Evolutionary conservation across 1,140 invertebrate species (phyloP), one percentile per base, ranked within the genome.

Genomic region (Zophobas atratus): DNA sequence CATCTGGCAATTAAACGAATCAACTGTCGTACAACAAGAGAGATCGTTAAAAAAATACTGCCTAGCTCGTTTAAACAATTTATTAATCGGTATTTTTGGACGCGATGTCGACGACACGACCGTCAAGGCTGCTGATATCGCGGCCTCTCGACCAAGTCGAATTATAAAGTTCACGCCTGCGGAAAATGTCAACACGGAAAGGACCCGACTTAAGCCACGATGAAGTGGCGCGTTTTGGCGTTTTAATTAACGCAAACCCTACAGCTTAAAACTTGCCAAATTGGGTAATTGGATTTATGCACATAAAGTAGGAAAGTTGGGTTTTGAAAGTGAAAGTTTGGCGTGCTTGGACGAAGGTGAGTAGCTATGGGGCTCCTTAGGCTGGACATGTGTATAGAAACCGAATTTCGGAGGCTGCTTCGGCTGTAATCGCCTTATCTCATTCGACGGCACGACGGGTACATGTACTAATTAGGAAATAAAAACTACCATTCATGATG

Each of bases 301-400:
- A 46, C 60, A 6, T 43, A 43, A 67, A 67, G 60, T 43, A 67
- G 38, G 60, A 67, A 67, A 67, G 60, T 67, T 41, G 20, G 35
- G 34, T 60, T 60, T 60, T 8, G 60, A 67, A 67, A 67, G 60
- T 67, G 60, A 67, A 67, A 67, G 60, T 67, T 67, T 43, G 56
- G 0, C 39, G 60, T 6, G 33, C 39, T 4, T 4, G n/a, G 43
- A 60, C 56, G 56, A 60, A 60, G 56, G 56, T 60, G 56, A 60
- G 56, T 60, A 60, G 35, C 56, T 60, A 33, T 60, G 8, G 35
- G 38, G 56, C n/a, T 33, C 34, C 56, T 36, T 20, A 20, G 20
- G 20, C 56, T 56, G 55, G 35, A 60, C 6, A 60, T 60, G 35
- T 8, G 34, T 39, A 60, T 6, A 60, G n/a, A 35, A 33, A 56